Conservation (phyloP, 2,797 vertebrate species). For the Pseudochirops cupreus region DNA sequence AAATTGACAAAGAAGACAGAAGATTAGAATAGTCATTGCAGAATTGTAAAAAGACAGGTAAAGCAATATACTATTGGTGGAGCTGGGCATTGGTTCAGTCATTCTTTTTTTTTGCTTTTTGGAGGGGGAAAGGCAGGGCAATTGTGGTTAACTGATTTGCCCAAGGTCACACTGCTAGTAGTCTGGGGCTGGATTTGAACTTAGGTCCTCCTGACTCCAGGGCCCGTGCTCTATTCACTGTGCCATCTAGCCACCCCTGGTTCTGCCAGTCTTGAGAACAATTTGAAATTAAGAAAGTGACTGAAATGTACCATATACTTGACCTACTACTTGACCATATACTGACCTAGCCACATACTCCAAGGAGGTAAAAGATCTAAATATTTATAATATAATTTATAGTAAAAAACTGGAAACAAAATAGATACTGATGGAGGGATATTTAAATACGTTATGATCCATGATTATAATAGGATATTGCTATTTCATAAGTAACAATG, state of each 20-base stretch:
- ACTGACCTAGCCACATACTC: not conserved
- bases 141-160: too few species aligned
- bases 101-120: too few species aligned
- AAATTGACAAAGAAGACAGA: not conserved
- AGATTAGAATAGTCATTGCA: not conserved
- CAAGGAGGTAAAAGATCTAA: not conserved
- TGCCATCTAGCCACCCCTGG: not conserved
- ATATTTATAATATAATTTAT: not conserved
- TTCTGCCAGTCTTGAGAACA: not conserved
- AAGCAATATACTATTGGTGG: not conserved
- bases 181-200: too few species aligned
- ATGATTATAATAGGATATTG: not conserved
- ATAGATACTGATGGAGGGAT: not conserved
- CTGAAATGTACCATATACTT: not conserved
- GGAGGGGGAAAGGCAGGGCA: too few species aligned
- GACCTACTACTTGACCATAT: not conserved
- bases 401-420: not conserved
- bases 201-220: too few species aligned
- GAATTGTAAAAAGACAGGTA: not conserved
- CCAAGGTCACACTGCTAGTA: too few species aligned
- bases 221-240: too few species aligned
- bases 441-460: not conserved
- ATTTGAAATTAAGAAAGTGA: not conserved
- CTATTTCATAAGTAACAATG: not conserved
- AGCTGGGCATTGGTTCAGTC: not conserved